phyloP scores from a whole-genome alignment of 2,888 invertebrate genomes.

The Tachina grossa region DNA sequence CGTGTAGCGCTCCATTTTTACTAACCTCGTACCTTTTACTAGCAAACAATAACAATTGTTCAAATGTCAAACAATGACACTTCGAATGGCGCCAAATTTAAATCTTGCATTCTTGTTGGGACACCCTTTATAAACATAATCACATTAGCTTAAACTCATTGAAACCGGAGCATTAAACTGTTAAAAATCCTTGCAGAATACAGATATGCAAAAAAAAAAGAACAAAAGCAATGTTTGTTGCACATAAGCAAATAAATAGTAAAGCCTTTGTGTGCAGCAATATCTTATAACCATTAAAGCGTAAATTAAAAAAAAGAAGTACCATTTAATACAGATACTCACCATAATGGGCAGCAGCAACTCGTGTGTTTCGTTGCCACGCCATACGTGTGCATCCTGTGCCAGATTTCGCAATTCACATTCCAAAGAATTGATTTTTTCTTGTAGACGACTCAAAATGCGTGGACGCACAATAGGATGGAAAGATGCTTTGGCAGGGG shows the following conservation, averaged over 20 bases:
- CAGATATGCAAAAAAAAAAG: slow-evolving; percentile 15
- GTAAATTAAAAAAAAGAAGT: background rate
- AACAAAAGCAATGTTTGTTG: slow-evolving; percentile 21
- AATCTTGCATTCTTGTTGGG: too few relatives aligned
- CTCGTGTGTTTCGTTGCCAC: slow-evolving; percentile 89
- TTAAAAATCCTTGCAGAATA: slow-evolving; percentile 30
- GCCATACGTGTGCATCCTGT: slow-evolving; percentile 87
- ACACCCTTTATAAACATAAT: too few relatives aligned
- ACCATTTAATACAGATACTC: slow-evolving; percentile 79
- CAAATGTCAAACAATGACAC: too few relatives aligned
- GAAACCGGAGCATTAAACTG: slow-evolving; percentile 29
- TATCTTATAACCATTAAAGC: background rate
- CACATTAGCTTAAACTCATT: background rate
- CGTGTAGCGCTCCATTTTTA: too few relatives aligned
- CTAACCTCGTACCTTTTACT: too few relatives aligned
- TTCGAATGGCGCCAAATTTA: too few relatives aligned
- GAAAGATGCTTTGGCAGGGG: slow-evolving; percentile 74
- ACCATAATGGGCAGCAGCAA: slow-evolving; percentile 87
- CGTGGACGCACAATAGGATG: slow-evolving; percentile 82
- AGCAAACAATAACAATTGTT: too few relatives aligned
- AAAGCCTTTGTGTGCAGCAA: slow-evolving; percentile 10
- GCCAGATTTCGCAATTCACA: slow-evolving; percentile 87
- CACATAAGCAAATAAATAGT: background rate
- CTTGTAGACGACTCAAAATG: slow-evolving; percentile 85
- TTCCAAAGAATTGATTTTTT: slow-evolving; percentile 86